Base-by-base conservation (phyloP, 2,888 invertebrate genomes). In the Callyntrura guangdongensis region DNA sequence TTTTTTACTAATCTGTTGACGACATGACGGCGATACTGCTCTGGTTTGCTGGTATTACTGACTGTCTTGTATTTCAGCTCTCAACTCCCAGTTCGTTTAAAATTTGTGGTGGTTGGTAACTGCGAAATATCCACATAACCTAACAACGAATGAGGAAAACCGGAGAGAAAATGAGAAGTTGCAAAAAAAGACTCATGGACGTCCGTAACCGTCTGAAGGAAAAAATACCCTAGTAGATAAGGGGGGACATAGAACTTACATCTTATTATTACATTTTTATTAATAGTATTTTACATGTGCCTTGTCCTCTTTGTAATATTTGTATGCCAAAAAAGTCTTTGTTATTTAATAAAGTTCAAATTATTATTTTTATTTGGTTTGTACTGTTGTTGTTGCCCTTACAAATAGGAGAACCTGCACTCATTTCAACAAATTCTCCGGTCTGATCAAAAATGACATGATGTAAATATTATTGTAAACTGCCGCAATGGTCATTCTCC, bases 401-500 rank as follows among this genome's bases (percentile, higher is more conserved):
- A 49, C 77, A 74, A n/a, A 20, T 22, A 22, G 20, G 5, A 5
- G 20, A 61, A 5, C 20, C 12, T 53, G 20, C 25, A 53, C 9
- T 77, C 14, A 53, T 53, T n/a, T n/a, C n/a, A n/a, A n/a, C n/a
- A n/a, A n/a, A 53, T 77, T 25, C 53, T 77, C 49, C 53, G 17
- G 74, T 14, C 14, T 77, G 77, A 53, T 22, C 77, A 77, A 77
- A 77, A 25, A 77, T 77, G 53, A 77, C 81, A 81, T 27, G 82
- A 36, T 82, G 82, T 82, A 82, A 82, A 82, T 82, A 82, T 82
- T 82, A 82, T 82, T 64, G 36, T 69, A 45, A n/a, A n/a, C 17
- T 12, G 9, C 53, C 53, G 59, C 82, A 36, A 6, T 82, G 82
- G 82, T 45, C 61, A 82, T 61, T 82, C 59, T 81, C 36, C 25